Evolutionary conservation across 2,113 vertebrate genomes (phyloP).

Genomic region (Climacteris rufus): DNA sequence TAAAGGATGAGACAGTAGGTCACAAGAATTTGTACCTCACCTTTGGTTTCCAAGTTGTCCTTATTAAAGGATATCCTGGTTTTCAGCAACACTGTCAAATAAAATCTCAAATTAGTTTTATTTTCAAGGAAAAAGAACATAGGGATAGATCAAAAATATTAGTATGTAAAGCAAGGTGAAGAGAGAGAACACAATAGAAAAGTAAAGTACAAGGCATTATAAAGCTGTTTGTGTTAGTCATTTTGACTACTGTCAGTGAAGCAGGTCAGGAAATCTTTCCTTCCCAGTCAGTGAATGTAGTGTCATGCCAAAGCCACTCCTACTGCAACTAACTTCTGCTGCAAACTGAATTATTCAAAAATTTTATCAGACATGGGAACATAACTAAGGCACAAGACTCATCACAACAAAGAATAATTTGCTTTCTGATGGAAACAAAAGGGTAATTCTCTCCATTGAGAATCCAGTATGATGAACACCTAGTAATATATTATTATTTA

Average conservation of each 20-base stretch:
- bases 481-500: conserved; percentile 4
- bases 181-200: not conserved
- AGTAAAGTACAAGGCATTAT: not conserved
- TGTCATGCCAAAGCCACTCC: not conserved
- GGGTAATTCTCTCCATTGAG: conserved; percentile 30
- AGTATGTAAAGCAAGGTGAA: not conserved
- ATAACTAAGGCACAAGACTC: not conserved
- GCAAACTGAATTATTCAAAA: not conserved
- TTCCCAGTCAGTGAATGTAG: not conserved
- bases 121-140: not conserved
- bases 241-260: not conserved
- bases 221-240: not conserved
- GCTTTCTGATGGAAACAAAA: not conserved
- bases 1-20: not conserved
- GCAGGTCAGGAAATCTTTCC: not conserved
- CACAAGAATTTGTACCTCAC: not conserved
- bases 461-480: not conserved
- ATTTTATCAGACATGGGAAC: not conserved
- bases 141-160: not conserved
- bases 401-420: not conserved
- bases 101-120: not conserved
- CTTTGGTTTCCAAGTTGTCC: not conserved
- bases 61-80: not conserved
- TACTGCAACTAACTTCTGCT: not conserved
- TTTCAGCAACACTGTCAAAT: not conserved